phyloP scores from a whole-genome alignment of 2,113 vertebrate species.

The Capricornis sumatraensis region DNA sequence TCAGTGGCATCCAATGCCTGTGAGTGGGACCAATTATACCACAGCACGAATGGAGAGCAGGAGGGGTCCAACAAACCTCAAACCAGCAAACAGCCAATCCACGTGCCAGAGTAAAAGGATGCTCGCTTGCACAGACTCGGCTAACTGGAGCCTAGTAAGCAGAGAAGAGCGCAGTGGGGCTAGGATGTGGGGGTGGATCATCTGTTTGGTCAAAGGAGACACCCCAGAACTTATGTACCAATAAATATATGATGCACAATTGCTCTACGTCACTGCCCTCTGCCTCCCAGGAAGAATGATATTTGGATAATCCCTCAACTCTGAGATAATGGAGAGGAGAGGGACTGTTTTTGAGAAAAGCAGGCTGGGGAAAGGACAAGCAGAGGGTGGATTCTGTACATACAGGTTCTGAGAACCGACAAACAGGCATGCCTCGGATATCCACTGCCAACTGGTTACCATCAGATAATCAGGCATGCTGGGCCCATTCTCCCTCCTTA shows the following conservation, averaged over 20 bases:
- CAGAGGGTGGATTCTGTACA: background rate
- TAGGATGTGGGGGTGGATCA: background rate
- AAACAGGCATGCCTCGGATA: background rate
- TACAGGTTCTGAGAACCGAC: background rate
- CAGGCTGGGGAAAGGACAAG: background rate
- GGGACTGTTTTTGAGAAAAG: background rate
- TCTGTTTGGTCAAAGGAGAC: background rate
- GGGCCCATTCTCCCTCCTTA: background rate
- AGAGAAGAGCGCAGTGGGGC: rapidly evolving
- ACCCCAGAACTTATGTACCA: background rate
- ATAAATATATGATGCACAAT: rapidly evolving
- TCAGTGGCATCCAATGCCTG: background rate
- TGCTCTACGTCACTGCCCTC: background rate
- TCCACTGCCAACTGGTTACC: background rate
- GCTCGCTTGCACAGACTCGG: rapidly evolving
- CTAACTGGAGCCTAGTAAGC: background rate
- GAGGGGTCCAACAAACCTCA: background rate
- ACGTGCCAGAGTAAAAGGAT: rapidly evolving
- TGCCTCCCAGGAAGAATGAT: background rate
- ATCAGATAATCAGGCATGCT: rapidly evolving
- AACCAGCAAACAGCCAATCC: background rate
- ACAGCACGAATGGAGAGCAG: rapidly evolving
- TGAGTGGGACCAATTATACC: no score
- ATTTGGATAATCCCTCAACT: background rate
- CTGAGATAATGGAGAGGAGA: background rate